Conservation (phyloP, 2,797 vertebrate genomes). For the Hoplostethus mediterraneus region DNA sequence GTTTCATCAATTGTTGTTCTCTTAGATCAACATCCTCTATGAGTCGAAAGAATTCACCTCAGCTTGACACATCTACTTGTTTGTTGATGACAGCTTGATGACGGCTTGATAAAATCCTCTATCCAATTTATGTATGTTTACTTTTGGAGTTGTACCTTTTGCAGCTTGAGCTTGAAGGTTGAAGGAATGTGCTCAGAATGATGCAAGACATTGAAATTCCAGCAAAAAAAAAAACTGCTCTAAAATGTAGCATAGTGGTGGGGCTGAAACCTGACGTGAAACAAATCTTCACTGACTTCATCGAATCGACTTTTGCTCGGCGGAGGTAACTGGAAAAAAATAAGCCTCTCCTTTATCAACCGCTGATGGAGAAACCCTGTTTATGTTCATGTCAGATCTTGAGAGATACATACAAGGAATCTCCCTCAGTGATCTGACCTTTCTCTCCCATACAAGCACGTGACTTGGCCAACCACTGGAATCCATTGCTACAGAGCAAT, state of each 20-base stretch:
- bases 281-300: slow-evolving; percentile 12
- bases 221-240: neutral
- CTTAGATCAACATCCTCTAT: slow-evolving; percentile 29
- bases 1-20: slow-evolving; percentile 52
- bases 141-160: neutral
- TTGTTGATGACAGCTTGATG: slow-evolving; percentile 53
- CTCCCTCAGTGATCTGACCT: slow-evolving; percentile 9
- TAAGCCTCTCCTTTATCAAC: neutral
- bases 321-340: too few relatives aligned
- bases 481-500: neutral
- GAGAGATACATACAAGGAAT: neutral
- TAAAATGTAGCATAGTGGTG: slow-evolving; percentile 1
- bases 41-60: slow-evolving; percentile 33
- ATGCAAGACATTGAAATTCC: neutral
- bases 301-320: neutral
- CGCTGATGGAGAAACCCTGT: neutral
- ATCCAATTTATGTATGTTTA: neutral
- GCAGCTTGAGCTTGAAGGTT: slow-evolving; percentile 8
- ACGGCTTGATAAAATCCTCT: slow-evolving; percentile 40
- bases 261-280: neutral
- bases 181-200: neutral
- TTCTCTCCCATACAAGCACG: neutral
- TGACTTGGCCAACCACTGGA: neutral
- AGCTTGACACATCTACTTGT: slow-evolving; percentile 39
- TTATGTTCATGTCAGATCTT: slow-evolving; percentile 22